These are phyloP conservation scores for Hoplostethus atlanticus DNA, from an alignment of 2,797 vertebrate species.

Conservation along the genomic window DNA sequence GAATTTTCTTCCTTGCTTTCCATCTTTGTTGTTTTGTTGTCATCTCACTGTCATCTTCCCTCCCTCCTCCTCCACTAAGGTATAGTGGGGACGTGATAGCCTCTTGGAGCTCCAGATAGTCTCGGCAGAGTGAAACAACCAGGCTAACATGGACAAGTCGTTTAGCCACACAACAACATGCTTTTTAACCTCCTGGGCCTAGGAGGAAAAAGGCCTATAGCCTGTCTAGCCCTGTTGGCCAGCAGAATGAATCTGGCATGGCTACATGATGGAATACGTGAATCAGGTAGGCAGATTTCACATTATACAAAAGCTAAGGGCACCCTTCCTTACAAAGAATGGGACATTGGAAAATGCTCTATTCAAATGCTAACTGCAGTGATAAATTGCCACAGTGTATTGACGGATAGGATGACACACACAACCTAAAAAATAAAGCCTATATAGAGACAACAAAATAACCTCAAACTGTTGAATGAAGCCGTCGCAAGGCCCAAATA, in stretches of 20 bases:
- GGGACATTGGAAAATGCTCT: neutral
- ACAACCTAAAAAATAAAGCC: neutral
- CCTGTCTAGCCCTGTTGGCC: neutral
- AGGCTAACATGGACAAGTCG: neutral
- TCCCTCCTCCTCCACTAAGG: neutral
- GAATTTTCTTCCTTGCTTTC: too few relatives aligned
- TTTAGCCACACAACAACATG: neutral
- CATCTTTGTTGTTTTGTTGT: too few relatives aligned
- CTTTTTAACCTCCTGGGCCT: neutral
- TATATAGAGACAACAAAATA: neutral
- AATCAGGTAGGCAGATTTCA: neutral
- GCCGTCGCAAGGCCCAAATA: neutral
- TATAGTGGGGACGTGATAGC: neutral
- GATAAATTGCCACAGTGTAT: neutral
- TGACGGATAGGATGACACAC: neutral
- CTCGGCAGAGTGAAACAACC: neutral
- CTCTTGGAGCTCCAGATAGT: neutral
- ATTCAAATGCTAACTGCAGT: neutral
- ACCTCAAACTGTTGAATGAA: neutral
- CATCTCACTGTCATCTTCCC: too few relatives aligned
- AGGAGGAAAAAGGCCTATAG: neutral
- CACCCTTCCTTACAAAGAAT: neutral
- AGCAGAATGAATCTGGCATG: neutral
- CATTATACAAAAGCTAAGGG: neutral
- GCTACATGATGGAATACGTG: neutral